phyloP scores from a whole-genome alignment of 2,888 invertebrate genomes.

The Thereva nobilitata region DNA sequence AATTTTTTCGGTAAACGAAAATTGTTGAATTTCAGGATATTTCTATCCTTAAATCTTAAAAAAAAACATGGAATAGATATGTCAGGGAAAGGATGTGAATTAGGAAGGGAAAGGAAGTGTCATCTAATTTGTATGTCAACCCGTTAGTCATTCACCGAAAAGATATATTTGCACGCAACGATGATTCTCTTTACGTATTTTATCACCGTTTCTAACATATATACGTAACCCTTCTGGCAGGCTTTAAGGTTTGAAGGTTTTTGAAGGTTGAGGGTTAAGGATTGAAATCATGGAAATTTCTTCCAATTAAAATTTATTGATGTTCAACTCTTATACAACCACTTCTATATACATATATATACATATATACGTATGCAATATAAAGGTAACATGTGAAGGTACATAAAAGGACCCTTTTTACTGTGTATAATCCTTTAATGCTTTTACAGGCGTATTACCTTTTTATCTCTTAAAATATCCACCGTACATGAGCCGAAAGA shows the following conservation, averaged over 20 bases:
- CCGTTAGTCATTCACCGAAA: slow-evolving; percentile 24
- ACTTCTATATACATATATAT: slow-evolving; percentile 5
- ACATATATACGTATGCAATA: neutral
- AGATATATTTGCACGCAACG: slow-evolving; percentile 30
- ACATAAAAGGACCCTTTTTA: too few species aligned
- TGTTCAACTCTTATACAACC: slow-evolving; percentile 17
- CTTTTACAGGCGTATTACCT: too few species aligned
- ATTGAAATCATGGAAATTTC: slow-evolving; percentile 19
- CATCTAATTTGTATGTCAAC: slow-evolving; percentile 21
- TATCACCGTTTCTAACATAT: slow-evolving; percentile 10
- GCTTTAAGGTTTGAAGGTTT: neutral
- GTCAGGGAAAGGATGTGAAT: slow-evolving; percentile 5
- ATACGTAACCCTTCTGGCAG: neutral
- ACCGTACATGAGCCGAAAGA: too few species aligned
- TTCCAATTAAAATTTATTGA: slow-evolving; percentile 34
- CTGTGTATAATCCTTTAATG: too few species aligned
- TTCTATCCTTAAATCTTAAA: too few species aligned
- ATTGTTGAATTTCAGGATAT: too few species aligned
- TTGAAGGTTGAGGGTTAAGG: neutral
- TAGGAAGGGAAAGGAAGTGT: neutral
- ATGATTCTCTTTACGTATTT: slow-evolving; percentile 12
- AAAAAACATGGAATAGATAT: slow-evolving; percentile 6
- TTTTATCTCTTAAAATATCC: too few species aligned
- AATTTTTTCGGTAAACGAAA: too few species aligned
- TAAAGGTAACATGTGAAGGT: neutral